Evolutionary conservation across 2,113 vertebrate genomes (phyloP).

Genomic region (Nanorana parkeri): DNA sequence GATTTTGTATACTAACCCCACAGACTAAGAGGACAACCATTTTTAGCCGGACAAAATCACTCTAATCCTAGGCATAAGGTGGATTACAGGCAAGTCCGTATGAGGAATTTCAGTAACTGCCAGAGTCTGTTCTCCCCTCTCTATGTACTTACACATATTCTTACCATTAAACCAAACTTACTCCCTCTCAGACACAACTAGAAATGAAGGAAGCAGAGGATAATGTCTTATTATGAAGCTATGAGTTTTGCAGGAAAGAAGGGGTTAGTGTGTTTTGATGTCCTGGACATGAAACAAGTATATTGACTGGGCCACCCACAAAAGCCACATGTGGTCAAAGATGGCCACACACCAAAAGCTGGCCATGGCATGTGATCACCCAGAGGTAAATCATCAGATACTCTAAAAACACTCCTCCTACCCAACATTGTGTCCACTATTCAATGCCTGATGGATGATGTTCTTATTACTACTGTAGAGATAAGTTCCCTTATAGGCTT

Average conservation of each 20-base stretch:
- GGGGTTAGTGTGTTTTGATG: background rate
- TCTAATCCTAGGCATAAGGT: constrained; percentile 42
- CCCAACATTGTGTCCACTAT: no score
- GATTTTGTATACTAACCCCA: constrained; percentile 13
- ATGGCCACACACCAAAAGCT: no score
- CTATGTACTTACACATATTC: background rate
- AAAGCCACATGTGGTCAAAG: background rate
- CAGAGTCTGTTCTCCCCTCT: constrained; percentile 2
- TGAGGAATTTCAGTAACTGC: constrained; percentile 18
- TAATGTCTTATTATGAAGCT: background rate
- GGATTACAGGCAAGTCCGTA: constrained; percentile 31
- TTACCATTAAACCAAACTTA: background rate
- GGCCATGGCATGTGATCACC: no score
- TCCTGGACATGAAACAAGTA: background rate
- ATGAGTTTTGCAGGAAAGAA: background rate
- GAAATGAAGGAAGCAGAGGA: background rate
- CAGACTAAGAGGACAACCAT: constrained; percentile 26
- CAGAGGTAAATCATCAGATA: no score
- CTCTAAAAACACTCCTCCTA: no score
- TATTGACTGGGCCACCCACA: background rate
- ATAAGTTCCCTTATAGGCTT: no score
- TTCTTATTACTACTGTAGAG: no score
- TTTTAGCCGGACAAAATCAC: constrained; percentile 24
- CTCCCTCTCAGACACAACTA: background rate
- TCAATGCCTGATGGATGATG: no score